phyloP scores from a whole-genome alignment of 2,113 vertebrate genomes.

The Ranitomeya imitator region DNA sequence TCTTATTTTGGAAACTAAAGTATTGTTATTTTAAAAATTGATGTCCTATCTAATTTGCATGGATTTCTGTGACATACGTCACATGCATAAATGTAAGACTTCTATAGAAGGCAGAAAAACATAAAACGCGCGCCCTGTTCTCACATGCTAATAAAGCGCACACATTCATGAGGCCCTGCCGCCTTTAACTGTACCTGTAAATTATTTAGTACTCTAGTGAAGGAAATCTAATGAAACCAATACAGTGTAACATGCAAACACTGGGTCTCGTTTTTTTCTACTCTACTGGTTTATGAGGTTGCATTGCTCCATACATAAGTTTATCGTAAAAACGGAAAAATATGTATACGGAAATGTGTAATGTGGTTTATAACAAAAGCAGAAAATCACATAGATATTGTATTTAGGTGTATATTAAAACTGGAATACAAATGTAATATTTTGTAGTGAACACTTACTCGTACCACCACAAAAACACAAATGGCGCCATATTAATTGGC shows the following conservation, averaged over 20 bases:
- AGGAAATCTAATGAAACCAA: slow-evolving; percentile 27
- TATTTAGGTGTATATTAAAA: neutral
- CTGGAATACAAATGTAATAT: neutral
- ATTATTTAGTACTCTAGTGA: slow-evolving; percentile 1
- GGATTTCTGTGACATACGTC: neutral
- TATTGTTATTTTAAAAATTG: neutral
- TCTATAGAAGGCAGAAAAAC: neutral
- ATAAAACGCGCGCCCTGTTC: neutral
- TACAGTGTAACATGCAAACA: neutral
- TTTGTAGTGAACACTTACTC: neutral
- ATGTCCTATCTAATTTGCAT: neutral
- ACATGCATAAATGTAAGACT: neutral
- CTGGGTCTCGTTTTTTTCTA: neutral
- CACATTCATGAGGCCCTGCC: slow-evolving; percentile 2
- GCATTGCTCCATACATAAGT: neutral
- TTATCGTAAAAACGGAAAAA: neutral
- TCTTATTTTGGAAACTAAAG: neutral
- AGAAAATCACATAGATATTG: neutral
- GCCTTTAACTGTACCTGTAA: slow-evolving; percentile 21
- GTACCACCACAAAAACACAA: neutral
- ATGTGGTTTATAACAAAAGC: neutral
- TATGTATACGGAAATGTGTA: neutral
- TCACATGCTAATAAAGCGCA: neutral
- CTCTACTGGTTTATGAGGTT: neutral
- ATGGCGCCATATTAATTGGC: neutral